Base-by-base conservation (phyloP, 2,797 vertebrate genomes). In the Picus viridis region DNA sequence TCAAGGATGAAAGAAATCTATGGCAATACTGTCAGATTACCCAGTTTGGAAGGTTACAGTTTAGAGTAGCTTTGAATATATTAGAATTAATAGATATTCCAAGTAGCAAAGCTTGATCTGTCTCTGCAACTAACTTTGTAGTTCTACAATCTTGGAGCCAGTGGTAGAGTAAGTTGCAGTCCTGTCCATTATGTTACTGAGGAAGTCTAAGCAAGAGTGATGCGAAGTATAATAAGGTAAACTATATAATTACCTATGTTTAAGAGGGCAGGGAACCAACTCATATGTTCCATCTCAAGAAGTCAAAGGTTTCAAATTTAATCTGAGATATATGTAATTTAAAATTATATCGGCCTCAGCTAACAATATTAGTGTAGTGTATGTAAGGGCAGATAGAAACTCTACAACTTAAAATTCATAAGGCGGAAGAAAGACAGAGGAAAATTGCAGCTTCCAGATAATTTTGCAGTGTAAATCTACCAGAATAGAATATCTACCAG, bases 401-500 rank as follows among this genome's bases (percentile, higher is more conserved):
- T 88, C 32, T 92, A 17, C 8, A 82, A 62, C 11, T 94, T 76
- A 76, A 78, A 79, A 84, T 70, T 1, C 12, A 12, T 75, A 83
- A 79, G 6, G 8, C 6, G 1, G 4, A 92, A 76, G 36, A 47
- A 93, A 86, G 12, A 7, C 32, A 47, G 24, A 90, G 49, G 32
- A 27, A 86, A 91, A 92, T 30, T 54, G 9, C 57, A 29, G 54
- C 9, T 88, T 85, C 22, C 49, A 74, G 54, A 64, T 70, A 94
- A 89, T 76, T 82, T 75, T 88, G 39, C 14, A 86, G 6, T 32
- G 8, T 36, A 5, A 61, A 91, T 76, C 94, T 82, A 73, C 30
- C 29, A 81, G 71, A 89, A 87, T 6, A 85, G 12, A 88, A 74
- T 34, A 88, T 7, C 24, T 92, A 13, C 30, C 57, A 79, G 51